These are phyloP conservation scores for Rhingia rostrata DNA, from an alignment of 2,888 invertebrate species.

Conservation along the genomic window DNA sequence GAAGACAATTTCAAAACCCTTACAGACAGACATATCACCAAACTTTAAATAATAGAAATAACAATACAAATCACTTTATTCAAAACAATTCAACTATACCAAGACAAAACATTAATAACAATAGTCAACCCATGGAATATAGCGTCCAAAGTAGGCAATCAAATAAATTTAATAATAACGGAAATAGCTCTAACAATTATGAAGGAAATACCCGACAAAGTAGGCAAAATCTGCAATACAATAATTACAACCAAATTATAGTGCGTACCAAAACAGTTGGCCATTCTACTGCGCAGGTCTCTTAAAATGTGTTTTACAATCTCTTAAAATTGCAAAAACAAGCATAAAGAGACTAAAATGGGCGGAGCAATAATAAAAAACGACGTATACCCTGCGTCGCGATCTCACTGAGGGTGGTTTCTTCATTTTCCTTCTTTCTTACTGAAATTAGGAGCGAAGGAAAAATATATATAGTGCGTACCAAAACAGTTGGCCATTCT, in stretches of 20 bases:
- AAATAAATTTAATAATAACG: slow-evolving; percentile 1
- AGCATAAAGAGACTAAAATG: too few relatives aligned
- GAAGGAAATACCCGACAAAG: neutral
- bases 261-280: too few relatives aligned
- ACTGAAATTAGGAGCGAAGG: too few relatives aligned
- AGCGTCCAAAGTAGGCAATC: slow-evolving; percentile 3
- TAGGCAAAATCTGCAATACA: slow-evolving; percentile 3
- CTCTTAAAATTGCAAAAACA: too few relatives aligned
- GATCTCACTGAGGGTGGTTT: too few relatives aligned
- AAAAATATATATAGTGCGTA: too few relatives aligned
- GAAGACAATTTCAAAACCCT: slow-evolving; percentile 3
- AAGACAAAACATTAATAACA: slow-evolving; percentile 4
- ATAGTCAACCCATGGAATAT: slow-evolving; percentile 1
- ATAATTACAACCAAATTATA: neutral
- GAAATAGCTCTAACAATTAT: neutral
- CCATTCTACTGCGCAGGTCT: too few relatives aligned
- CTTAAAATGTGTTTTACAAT: too few relatives aligned
- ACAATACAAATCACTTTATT: neutral
- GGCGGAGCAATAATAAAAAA: too few relatives aligned
- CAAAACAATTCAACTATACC: neutral
- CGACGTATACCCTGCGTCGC: too few relatives aligned
- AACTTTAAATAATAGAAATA: neutral
- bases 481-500: too few relatives aligned
- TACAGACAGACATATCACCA: slow-evolving; percentile 3
- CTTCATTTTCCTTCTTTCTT: too few relatives aligned